Evolutionary conservation across 1,140 invertebrate genomes (phyloP).

Genomic region (Zaprionus nigranus): DNA sequence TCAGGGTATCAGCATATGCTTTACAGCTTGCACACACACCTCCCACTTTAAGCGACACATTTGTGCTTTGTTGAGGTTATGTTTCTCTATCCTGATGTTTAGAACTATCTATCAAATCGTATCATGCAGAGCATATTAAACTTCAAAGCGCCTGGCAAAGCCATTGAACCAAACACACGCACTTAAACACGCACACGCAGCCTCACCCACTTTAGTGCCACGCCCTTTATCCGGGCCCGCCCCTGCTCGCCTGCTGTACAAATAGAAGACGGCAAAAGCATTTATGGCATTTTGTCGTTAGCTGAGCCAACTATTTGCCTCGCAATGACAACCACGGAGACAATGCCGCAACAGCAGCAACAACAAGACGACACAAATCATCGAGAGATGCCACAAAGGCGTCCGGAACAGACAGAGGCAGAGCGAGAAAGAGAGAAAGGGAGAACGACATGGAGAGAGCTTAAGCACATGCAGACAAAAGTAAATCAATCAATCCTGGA

Average conservation of each 20-base stretch:
- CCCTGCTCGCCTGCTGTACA: slow-evolving; percentile 18
- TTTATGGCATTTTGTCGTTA: slow-evolving; percentile 68
- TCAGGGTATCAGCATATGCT: neutral
- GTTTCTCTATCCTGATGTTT: neutral
- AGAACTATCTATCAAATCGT: slow-evolving; percentile 2
- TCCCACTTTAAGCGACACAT: neutral
- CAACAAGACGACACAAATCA: slow-evolving; percentile 45
- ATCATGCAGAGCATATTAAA: slow-evolving; percentile 18
- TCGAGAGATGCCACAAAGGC: slow-evolving; percentile 43
- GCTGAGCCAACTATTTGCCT: slow-evolving; percentile 63
- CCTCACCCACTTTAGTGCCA: slow-evolving; percentile 3
- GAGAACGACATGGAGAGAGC: neutral
- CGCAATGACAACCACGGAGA: slow-evolving; percentile 58
- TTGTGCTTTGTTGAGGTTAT: neutral
- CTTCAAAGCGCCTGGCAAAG: slow-evolving; percentile 30
- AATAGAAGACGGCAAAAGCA: slow-evolving; percentile 60
- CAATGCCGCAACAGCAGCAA: slow-evolving; percentile 41
- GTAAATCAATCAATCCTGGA: slow-evolving; percentile 72
- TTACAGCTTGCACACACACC: neutral
- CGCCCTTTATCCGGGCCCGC: neutral
- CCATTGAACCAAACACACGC: slow-evolving; percentile 29
- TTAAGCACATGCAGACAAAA: slow-evolving; percentile 59
- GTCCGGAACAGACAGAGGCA: slow-evolving; percentile 22
- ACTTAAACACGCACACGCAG: slow-evolving; percentile 1
- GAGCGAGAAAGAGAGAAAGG: slow-evolving; percentile 2